Evolutionary conservation across 1,140 invertebrate genomes (phyloP), one percentile per base, ranked within the genome.

Genomic region (Euschistus heros): DNA sequence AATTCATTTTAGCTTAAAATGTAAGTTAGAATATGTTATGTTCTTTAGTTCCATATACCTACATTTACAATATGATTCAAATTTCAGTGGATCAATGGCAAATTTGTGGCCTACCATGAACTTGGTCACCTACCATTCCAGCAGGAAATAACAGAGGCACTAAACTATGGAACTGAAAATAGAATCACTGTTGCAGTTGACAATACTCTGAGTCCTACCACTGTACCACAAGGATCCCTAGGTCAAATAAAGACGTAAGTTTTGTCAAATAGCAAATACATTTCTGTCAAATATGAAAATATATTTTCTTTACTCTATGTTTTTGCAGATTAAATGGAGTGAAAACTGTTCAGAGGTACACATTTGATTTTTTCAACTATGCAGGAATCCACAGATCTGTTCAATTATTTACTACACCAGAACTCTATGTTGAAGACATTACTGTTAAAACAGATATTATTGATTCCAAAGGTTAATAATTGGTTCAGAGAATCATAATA

Each of bases 331-430:
- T 91, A 72, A 82, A 81, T 65, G 79, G 82, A 26, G 82, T 80
- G 3, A 82, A 83, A 62, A 84, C 87, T 69, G 76, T 85, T 47
- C 90, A 94, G 73, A 81, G 82, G 27, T 90, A 93, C 65, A 86
- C 86, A 20, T 97, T 98, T 76, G 96, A 98, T 74, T 98, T 98
- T 75, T 97, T 96, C 78, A 97, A 98, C 75, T 98, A 98, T 77
- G 95, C 94, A 14, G 96, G 96, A 6, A 96, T 98, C 62, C 91
- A 98, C 74, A 83, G 95, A 63, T 83, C 90, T 46, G 94, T 98
- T 24, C 82, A 87, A 70, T 72, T 98, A 10, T 92, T 94, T 73
- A 88, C 91, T 2, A 94, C 90, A n/a, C 94, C 93, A 8, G 78
- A 79, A 59, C 77, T 81, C 0, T 92, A 87, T 72, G 86, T 97